Percentiles rank a stretch among this genome's conserved stretches.
Evolutionary conservation across 1,140 invertebrate genomes (phyloP).

Genomic region (Drosophila cardini): DNA sequence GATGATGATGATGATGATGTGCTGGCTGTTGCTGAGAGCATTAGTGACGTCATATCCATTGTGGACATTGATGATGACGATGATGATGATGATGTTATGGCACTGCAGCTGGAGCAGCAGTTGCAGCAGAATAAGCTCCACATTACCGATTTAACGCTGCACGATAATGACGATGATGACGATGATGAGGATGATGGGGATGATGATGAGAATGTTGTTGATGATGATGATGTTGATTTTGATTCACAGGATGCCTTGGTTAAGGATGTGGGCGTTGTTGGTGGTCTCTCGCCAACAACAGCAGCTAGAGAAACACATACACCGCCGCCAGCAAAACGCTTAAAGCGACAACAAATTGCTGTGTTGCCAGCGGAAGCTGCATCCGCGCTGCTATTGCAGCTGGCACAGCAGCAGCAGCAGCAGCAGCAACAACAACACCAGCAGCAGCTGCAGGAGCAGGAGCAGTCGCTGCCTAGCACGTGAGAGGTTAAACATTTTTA

Average conservation of each 20-base stretch:
- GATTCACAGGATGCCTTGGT: slow-evolving; percentile 75
- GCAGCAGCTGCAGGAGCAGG: slow-evolving; percentile 2
- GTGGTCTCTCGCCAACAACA: slow-evolving; percentile 35
- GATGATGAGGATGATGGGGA: too few relatives aligned
- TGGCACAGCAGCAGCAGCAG: slow-evolving; percentile 42
- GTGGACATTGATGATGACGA: slow-evolving; percentile 67
- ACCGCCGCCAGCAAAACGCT: slow-evolving; percentile 43
- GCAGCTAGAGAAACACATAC: background rate
- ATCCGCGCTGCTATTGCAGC: slow-evolving; percentile 53
- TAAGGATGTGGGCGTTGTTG: slow-evolving; percentile 70
- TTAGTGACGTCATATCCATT: slow-evolving; percentile 68
- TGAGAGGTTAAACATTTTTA: too few relatives aligned
- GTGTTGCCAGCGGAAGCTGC: slow-evolving; percentile 53
- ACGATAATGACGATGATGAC: slow-evolving; percentile 1
- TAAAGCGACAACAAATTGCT: slow-evolving; percentile 46
- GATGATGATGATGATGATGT: slow-evolving; percentile 14
- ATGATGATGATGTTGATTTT: slow-evolving; percentile 35
- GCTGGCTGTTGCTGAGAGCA: slow-evolving; percentile 23
- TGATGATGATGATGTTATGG: slow-evolving; percentile 23
- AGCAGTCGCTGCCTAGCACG: too few relatives aligned
- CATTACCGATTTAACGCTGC: slow-evolving; percentile 44
- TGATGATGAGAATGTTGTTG: too few relatives aligned
- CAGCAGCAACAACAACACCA: slow-evolving; percentile 18
- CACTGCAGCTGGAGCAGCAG: slow-evolving; percentile 14
- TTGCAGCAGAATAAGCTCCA: slow-evolving; percentile 13